phyloP scores from a whole-genome alignment of 2,113 vertebrate genomes.

The Petroica traversi region DNA sequence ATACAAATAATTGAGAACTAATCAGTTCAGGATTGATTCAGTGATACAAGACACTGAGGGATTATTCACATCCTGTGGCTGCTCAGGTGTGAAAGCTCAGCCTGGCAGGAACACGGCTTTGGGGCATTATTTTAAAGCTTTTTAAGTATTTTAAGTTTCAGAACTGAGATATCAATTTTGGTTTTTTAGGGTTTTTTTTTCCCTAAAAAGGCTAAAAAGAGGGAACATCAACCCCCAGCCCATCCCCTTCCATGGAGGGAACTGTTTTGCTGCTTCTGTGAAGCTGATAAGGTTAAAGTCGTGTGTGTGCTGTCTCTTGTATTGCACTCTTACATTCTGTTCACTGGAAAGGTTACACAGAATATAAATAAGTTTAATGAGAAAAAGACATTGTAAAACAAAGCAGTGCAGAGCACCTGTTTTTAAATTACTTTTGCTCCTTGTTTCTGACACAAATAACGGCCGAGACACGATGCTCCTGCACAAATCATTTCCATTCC shows the following conservation, averaged over 20 bases:
- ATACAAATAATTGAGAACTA: too few relatives aligned
- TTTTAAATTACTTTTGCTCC: constrained; percentile 8
- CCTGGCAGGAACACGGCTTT: not conserved
- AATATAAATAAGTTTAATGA: not conserved
- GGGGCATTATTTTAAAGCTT: not conserved
- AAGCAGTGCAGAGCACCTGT: not conserved
- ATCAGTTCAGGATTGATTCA: not conserved
- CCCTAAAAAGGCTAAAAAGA: not conserved
- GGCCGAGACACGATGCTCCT: not conserved
- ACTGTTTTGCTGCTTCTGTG: not conserved
- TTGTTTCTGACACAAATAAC: not conserved
- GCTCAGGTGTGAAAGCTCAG: not conserved
- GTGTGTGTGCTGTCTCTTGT: not conserved
- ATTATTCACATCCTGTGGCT: not conserved
- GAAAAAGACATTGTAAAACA: constrained; percentile 12
- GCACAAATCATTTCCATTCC: constrained; percentile 27
- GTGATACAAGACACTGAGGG: not conserved
- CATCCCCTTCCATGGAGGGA: not conserved
- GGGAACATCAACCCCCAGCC: not conserved
- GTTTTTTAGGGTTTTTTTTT: not conserved
- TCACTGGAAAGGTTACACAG: not conserved
- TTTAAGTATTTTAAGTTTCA: not conserved
- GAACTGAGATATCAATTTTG: not conserved
- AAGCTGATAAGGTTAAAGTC: not conserved
- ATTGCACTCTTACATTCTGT: not conserved